phyloP scores from a whole-genome alignment of 2,888 invertebrate genomes.

The Incurvaria masculella region DNA sequence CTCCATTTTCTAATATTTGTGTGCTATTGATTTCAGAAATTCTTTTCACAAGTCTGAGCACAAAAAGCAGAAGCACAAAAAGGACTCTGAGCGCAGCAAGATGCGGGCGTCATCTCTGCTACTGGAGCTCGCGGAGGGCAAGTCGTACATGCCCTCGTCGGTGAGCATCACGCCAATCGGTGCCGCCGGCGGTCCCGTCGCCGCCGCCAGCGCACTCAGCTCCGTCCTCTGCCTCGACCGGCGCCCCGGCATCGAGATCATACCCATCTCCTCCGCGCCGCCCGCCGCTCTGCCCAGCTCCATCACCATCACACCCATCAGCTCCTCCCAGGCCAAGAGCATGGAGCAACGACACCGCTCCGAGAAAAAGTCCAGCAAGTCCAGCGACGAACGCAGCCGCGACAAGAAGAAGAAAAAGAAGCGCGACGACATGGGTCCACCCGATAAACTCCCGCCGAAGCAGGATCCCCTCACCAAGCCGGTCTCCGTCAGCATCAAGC shows the following conservation, averaged over 20 bases:
- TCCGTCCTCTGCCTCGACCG: conserved; percentile 65
- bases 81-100: conserved; percentile 43
- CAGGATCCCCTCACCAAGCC: conserved; percentile 70
- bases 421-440: conserved; percentile 78
- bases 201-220: conserved; percentile 61
- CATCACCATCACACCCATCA: conserved; percentile 83
- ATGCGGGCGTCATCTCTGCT: conserved; percentile 41
- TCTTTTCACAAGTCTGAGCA: conserved; percentile 57
- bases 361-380: conserved; percentile 45
- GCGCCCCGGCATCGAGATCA: conserved; percentile 80
- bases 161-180: conserved; percentile 52
- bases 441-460: conserved; percentile 75
- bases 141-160: conserved; percentile 50
- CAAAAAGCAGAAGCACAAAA: conserved; percentile 60
- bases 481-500: conserved; percentile 71
- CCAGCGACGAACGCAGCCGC: conserved; percentile 49
- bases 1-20: too few relatives aligned
- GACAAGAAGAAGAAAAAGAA: conserved; percentile 76
- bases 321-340: conserved; percentile 52
- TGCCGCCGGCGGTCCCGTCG: conserved; percentile 50
- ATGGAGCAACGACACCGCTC: conserved; percentile 45
- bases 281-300: conserved; percentile 70
- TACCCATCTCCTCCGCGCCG: conserved; percentile 67
- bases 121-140: conserved; percentile 55
- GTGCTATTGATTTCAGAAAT: conserved; percentile 45